Conservation (phyloP, 2,797 vertebrate genomes). For the Gymnopithys bicolor region DNA sequence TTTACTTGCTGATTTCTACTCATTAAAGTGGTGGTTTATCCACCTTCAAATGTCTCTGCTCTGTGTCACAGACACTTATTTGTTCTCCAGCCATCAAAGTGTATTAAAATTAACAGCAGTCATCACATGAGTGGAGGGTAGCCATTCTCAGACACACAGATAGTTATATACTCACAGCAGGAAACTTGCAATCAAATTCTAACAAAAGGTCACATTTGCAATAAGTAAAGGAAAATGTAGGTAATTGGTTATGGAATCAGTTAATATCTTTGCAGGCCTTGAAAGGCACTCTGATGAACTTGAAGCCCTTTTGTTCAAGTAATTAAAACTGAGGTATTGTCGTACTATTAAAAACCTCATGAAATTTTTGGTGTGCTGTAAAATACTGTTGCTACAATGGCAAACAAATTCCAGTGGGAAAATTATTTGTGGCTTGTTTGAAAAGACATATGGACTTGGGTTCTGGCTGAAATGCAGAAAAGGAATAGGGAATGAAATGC, state of each 20-base stretch:
- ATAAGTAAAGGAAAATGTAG: slow-evolving; percentile 87
- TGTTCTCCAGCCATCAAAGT: slow-evolving; percentile 89
- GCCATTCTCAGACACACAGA: slow-evolving; percentile 67
- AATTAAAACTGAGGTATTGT: slow-evolving; percentile 76
- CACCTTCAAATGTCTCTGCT: slow-evolving; percentile 84
- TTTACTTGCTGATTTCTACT: slow-evolving; percentile 87
- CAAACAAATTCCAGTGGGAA: not conserved
- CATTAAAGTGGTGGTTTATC: slow-evolving; percentile 86
- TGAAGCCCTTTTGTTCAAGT: slow-evolving; percentile 85
- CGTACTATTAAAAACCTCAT: slow-evolving; percentile 51
- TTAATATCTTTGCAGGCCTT: slow-evolving; percentile 82
- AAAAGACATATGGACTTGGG: fast-evolving
- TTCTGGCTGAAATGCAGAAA: not conserved
- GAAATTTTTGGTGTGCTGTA: not conserved
- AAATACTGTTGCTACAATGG: not conserved
- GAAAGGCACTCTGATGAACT: slow-evolving; percentile 87
- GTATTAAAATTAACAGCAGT: slow-evolving; percentile 89
- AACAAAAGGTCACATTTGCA: slow-evolving; percentile 99
- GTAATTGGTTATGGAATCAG: slow-evolving; percentile 92
- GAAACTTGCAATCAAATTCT: slow-evolving; percentile 91
- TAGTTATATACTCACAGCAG: slow-evolving; percentile 79
- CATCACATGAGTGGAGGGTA: slow-evolving; percentile 78
- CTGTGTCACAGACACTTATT: slow-evolving; percentile 89
- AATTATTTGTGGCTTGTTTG: not conserved
- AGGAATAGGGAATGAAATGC: not conserved